A percentile compares a stretch with the other conserved stretches of the same genome.
phyloP scores from a whole-genome alignment of 2,113 vertebrate species.

The Pomatorhinus ruficollis region DNA sequence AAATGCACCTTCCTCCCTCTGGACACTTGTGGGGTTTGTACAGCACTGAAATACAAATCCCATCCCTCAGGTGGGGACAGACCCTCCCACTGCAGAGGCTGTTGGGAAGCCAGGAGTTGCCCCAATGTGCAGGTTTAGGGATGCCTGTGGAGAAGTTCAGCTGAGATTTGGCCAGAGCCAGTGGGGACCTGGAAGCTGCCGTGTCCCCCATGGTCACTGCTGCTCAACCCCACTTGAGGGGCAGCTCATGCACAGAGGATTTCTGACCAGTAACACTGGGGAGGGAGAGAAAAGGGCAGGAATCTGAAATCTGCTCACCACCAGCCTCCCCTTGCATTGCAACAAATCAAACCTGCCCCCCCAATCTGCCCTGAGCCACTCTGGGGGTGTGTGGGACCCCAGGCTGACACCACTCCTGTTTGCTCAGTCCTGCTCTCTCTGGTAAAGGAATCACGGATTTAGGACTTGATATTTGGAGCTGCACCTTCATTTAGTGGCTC shows the following conservation, averaged over 20 bases:
- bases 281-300: background rate
- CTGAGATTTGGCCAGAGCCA: background rate
- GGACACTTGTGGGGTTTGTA: fast-evolving
- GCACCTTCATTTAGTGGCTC: background rate
- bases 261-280: background rate
- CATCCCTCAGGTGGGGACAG: background rate
- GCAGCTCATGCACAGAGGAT: background rate
- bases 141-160: background rate
- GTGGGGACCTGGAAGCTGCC: fast-evolving
- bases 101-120: background rate
- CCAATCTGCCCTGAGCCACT: too few relatives aligned
- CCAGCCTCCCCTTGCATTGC: background rate
- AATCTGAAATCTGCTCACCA: background rate
- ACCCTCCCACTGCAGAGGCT: background rate
- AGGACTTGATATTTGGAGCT: background rate
- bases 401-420: background rate
- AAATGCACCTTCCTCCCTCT: fast-evolving
- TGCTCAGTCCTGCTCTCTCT: background rate
- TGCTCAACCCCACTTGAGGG: fast-evolving
- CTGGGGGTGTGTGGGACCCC: background rate
- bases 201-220: fast-evolving
- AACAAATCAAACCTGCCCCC: background rate
- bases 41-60: fast-evolving
- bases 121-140: too few relatives aligned
- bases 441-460: fast-evolving